Conservation (phyloP, 2,113 vertebrate genomes). For the Gambusia affinis region DNA sequence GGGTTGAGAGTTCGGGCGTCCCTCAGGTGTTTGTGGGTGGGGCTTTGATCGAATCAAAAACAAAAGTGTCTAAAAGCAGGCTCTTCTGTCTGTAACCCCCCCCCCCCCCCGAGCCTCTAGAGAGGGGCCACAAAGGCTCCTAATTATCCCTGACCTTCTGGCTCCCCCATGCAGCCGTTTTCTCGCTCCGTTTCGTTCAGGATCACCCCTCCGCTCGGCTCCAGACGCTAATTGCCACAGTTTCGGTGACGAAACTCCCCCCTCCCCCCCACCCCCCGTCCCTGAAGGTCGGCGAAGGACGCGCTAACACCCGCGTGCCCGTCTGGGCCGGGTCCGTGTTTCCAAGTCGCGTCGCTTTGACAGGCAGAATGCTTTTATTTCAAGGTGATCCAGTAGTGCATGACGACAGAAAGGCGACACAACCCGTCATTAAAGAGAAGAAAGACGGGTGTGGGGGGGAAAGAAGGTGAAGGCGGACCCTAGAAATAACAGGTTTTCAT, state of each 20-base stretch:
- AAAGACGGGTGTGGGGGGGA: constrained; percentile 16
- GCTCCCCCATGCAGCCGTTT: constrained; percentile 44
- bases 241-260: constrained; percentile 66
- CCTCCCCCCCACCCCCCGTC: neutral
- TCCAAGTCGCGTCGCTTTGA: constrained; percentile 52
- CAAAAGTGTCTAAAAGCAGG: constrained; percentile 54
- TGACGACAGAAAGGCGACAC: constrained; percentile 39
- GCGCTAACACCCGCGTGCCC: constrained; percentile 63
- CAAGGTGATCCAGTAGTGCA: constrained; percentile 48
- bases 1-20: constrained; percentile 9
- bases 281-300: constrained; percentile 77
- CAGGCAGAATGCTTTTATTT: constrained; percentile 66
- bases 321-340: constrained; percentile 38
- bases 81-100: constrained; percentile 47
- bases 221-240: constrained; percentile 75
- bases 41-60: constrained; percentile 3
- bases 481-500: constrained; percentile 35
- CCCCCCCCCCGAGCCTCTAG: constrained; percentile 73
- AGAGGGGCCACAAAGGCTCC: constrained; percentile 78
- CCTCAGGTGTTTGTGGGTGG: constrained; percentile 52
- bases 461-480: constrained; percentile 10
- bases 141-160: constrained; percentile 86
- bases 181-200: constrained; percentile 58
- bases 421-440: constrained; percentile 53
- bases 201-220: constrained; percentile 67